A percentile compares a stretch with the other conserved stretches of the same genome.
Evolutionary conservation across 2,113 vertebrate genomes (phyloP).

Genomic region (Caranx ignobilis): DNA sequence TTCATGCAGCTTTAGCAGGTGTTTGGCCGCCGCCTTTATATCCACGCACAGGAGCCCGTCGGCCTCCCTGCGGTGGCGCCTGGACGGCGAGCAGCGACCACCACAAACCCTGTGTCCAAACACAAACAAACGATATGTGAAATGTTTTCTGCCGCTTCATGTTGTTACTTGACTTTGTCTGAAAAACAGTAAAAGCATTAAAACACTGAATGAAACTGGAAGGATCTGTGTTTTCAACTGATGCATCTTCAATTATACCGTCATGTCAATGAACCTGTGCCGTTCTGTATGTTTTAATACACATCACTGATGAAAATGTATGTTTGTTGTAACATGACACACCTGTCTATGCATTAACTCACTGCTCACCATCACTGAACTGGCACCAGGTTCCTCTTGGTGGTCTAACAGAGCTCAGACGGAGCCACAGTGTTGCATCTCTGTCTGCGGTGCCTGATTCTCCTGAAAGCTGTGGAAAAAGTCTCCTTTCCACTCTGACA

Average conservation of each 20-base stretch:
- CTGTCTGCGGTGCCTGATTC: background rate
- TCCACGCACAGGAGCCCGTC: background rate
- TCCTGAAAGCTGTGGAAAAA: conserved; percentile 33
- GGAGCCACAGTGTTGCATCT: background rate
- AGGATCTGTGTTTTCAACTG: background rate
- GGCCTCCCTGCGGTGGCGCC: background rate
- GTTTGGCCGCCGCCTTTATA: background rate
- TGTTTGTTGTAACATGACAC: no score
- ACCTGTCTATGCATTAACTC: no score
- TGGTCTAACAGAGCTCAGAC: no score
- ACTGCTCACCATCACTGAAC: no score
- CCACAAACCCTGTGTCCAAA: background rate
- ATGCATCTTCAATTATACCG: background rate
- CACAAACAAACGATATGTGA: background rate
- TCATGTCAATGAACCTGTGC: background rate
- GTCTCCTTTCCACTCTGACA: conserved; percentile 57
- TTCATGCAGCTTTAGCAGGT: conserved; percentile 29
- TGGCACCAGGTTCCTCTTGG: no score
- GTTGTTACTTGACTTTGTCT: background rate
- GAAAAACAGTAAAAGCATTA: background rate
- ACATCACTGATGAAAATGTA: no score
- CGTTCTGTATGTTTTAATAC: background rate
- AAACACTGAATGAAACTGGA: background rate
- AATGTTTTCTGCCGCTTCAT: background rate
- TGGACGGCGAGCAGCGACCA: background rate